These are phyloP conservation scores for Papilio glaucus DNA, from an alignment of 1,140 invertebrate species.

Conservation along the genomic window DNA sequence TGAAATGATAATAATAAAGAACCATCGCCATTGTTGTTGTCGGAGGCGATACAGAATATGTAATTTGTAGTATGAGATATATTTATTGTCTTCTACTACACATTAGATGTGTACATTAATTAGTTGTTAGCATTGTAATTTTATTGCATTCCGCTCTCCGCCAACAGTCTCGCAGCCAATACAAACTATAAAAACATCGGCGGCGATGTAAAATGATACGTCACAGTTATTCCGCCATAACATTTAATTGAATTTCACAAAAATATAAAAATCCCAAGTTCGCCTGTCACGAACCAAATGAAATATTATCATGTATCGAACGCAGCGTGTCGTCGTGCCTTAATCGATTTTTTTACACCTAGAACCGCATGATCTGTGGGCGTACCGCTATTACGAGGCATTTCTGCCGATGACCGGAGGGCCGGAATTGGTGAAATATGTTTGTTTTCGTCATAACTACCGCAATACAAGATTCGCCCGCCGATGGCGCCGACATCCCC, in stretches of 20 bases:
- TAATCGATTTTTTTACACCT: constrained; percentile 83
- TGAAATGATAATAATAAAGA: constrained; percentile 4
- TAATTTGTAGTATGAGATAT: constrained; percentile 16
- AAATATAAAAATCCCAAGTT: constrained; percentile 72
- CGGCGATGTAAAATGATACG: constrained; percentile 70
- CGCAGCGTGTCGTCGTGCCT: constrained; percentile 78
- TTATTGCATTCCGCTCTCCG: constrained; percentile 49
- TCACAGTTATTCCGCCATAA: constrained; percentile 64
- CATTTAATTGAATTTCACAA: constrained; percentile 79
- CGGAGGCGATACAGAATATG: too few relatives aligned
- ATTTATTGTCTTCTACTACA: too few relatives aligned
- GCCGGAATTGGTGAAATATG: constrained; percentile 73
- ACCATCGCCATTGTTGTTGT: too few relatives aligned
- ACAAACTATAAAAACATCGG: constrained; percentile 53
- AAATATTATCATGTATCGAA: constrained; percentile 80
- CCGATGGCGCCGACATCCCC: constrained; percentile 50
- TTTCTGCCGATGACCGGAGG: constrained; percentile 70
- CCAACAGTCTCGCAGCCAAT: constrained; percentile 37
- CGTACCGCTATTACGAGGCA: constrained; percentile 75
- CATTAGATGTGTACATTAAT: too few relatives aligned
- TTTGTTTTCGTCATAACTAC: constrained; percentile 76
- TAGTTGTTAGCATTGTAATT: constrained; percentile 44
- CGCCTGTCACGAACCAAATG: constrained; percentile 68
- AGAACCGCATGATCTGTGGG: constrained; percentile 79
- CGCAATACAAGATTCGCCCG: constrained; percentile 56